Evolutionary conservation across 2,888 invertebrate genomes (phyloP), one percentile per base, ranked within the genome.

Genomic region (Limenitis camilla): DNA sequence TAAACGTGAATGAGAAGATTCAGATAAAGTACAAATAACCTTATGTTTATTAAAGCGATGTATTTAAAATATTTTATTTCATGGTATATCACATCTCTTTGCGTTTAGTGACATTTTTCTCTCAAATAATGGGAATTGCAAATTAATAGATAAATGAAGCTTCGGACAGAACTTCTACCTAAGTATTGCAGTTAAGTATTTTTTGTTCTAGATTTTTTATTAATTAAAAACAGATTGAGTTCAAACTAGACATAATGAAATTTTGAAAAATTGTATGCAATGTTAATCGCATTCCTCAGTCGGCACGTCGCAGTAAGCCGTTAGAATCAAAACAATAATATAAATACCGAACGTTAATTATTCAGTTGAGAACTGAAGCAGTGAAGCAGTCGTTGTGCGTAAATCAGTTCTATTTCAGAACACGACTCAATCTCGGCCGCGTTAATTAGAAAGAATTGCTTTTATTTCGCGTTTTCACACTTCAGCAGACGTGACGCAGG

Each of bases 361-460:
- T 81, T 81, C 72, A 70, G 72, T 72, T 77, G 74, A 73, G 75
- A 76, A 76, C 70, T 68, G 69, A 71, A 83, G 75, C 81, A 78
- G 82, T 68, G 69, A 71, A 83, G 75, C 81, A 78, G 82, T 81
- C 80, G 78, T 69, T 65, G 71, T 66, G 72, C 74, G 78, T 85
- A 84, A 84, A 83, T 84, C 81, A 82, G 74, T 69, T 81, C 81
- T 86, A 86, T 85, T 85, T 82, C 68, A 66, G 71, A 70, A 63
- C 66, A 65, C 72, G 71, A 66, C 74, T 76, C 78, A 74, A 76
- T 78, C 76, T 74, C 71, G 66, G 69, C 71, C 64, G 72, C 70
- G 82, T 78, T 87, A 85, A 86, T 86, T 87, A 86, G 81, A 86
- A 87, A 86, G 84, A 85, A 87, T 86, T 81, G 84, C 81, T 86